Evolutionary conservation across 2,113 vertebrate genomes (phyloP), one percentile per base, ranked within the genome.

Genomic region (Speoplatyrhinus poulsoni): DNA sequence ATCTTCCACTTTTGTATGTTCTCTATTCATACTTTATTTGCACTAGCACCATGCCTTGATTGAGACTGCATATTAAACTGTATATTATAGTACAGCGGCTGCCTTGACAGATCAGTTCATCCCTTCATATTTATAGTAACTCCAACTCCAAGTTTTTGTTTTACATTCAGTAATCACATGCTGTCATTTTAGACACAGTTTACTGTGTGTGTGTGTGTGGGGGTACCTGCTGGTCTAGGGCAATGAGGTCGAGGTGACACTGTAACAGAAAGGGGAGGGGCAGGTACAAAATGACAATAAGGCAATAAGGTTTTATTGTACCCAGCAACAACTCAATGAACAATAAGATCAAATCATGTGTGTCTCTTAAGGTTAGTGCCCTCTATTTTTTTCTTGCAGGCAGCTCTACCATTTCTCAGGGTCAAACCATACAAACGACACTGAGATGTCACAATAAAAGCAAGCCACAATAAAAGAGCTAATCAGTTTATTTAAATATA

Each of bases 331-430:
- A 67, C 82, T 82, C 82, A 77, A 48, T 69, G 52, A 17, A 67
- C 69, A 83, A 72, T 81, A 88, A 85, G 80, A 85, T 48, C 72
- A 67, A 73, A 70, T 82, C 85, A 41, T 82, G 60, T 59, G 56
- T n/a, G 60, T 65, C 67, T 77, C 73, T 75, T 4, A 50, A 74
- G 72, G 81, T 75, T 63, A 79, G 33, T 55, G 54, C 67, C 53
- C 54, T 36, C 66, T 46, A 59, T 68, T 67, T 70, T 70, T 54
- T 62, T 73, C 48, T 76, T 75, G 32, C 70, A 26, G n/a, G 32
- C 70, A 26, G n/a, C 4, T 17, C 60, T 46, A 26, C 11, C 60
- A 12, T 46, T 58, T 73, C 58, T 67, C 16, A 12, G 67, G 67
- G 60, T 41, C 69, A 11, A 16, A 54, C 49, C 13, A 55, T 67